Percentiles rank a stretch among this genome's conserved stretches.
phyloP scores from a whole-genome alignment of 2,113 vertebrate genomes.

The Crotalus helleri region DNA sequence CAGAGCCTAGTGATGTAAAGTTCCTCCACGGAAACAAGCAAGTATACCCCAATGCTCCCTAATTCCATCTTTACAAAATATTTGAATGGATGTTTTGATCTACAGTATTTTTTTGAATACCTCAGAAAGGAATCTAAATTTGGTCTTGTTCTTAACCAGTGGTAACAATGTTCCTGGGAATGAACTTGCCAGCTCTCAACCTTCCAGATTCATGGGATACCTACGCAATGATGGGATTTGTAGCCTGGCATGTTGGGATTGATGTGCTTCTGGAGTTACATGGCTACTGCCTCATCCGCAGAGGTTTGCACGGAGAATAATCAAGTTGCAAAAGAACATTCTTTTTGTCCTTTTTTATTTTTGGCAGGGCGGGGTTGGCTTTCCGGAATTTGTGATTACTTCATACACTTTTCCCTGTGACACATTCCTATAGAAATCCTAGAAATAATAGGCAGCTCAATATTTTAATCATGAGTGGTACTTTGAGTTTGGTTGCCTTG shows the following conservation, averaged over 20 bases:
- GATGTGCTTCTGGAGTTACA: constrained; percentile 80
- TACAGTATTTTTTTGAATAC: background rate
- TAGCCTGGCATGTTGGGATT: constrained; percentile 77
- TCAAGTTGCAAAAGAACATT: background rate
- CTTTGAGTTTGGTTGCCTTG: background rate
- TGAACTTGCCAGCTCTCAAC: constrained; percentile 77
- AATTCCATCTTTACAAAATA: background rate
- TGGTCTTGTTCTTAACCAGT: constrained; percentile 47
- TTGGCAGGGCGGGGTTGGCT: background rate
- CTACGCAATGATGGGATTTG: constrained; percentile 74
- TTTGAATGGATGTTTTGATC: background rate
- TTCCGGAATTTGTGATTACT: background rate
- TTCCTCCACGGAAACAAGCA: background rate
- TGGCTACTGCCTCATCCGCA: constrained; percentile 67
- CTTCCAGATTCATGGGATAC: constrained; percentile 76
- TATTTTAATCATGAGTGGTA: background rate
- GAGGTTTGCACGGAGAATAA: constrained; percentile 52
- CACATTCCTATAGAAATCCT: background rate
- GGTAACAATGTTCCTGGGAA: constrained; percentile 78
- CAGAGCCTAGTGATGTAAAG: background rate
- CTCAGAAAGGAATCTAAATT: background rate
- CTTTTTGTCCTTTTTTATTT: too few relatives aligned
- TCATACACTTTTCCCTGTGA: background rate
- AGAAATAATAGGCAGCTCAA: background rate
- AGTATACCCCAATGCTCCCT: background rate